Percentiles rank a stretch among this genome's conserved stretches.
phyloP scores from a whole-genome alignment of 2,797 vertebrate species.

The Hirundo rustica region DNA sequence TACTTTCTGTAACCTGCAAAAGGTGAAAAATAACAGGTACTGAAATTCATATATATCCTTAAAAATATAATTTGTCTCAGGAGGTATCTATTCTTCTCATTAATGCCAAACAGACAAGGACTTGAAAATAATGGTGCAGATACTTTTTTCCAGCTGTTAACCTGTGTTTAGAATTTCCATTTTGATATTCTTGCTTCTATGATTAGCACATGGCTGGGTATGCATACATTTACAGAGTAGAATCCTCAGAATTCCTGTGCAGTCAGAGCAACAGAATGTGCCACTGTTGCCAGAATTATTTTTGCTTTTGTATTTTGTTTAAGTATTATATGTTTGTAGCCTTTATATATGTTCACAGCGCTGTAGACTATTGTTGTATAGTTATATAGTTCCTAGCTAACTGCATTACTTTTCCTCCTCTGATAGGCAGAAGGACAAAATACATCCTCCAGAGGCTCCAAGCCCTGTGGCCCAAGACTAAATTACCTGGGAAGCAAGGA shows the following conservation, averaged over 20 bases:
- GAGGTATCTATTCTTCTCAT: not conserved
- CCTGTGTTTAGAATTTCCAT: not conserved
- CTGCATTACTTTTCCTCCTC: not conserved
- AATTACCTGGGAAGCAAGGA: not conserved
- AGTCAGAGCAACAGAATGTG: not conserved
- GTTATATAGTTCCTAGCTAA: not conserved
- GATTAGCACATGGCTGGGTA: not conserved
- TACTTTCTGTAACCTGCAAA: not conserved
- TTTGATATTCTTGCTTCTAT: not conserved
- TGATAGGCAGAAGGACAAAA: not conserved
- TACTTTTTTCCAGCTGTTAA: not conserved
- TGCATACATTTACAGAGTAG: not conserved
- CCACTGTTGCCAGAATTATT: not conserved
- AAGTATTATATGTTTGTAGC: no score
- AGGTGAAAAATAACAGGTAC: not conserved
- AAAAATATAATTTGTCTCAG: not conserved
- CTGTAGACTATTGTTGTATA: not conserved
- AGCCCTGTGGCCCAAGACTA: not conserved
- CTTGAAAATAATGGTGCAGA: not conserved
- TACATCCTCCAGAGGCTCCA: not conserved
- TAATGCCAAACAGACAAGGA: not conserved
- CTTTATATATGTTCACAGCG: not conserved
- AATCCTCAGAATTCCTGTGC: not conserved
- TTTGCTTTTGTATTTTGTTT: not conserved
- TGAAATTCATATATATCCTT: constrained; percentile 2